These are phyloP conservation scores for Montifringilla adamsi DNA, from an alignment of 2,113 vertebrate species.

Conservation along the genomic window DNA sequence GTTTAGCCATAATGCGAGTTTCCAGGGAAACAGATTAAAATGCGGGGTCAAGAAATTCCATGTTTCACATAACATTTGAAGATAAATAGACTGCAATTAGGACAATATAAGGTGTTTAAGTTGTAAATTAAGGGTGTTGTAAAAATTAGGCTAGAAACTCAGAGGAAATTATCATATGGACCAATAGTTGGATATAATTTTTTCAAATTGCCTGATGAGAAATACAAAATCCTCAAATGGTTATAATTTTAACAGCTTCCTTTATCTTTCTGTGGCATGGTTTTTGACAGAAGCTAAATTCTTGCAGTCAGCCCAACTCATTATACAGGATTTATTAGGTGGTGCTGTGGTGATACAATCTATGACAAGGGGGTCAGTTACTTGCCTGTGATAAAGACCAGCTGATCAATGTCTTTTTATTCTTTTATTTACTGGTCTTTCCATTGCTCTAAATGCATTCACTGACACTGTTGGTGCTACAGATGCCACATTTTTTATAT, in stretches of 20 bases:
- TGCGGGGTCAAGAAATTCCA: not conserved
- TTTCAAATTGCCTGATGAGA: not conserved
- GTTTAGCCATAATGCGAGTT: not conserved
- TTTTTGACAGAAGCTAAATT: slow-evolving; percentile 23
- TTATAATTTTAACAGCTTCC: not conserved
- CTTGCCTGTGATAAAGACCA: slow-evolving; percentile 8
- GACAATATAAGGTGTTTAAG: not conserved
- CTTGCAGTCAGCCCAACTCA: not conserved
- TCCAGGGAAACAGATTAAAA: not conserved
- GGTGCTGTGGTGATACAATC: not conserved
- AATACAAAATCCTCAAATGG: not conserved
- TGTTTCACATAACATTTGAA: not conserved
- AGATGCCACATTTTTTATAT: not conserved
- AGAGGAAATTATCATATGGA: not conserved
- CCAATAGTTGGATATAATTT: not conserved
- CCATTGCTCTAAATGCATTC: not conserved
- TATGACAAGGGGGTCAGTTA: slow-evolving; percentile 15
- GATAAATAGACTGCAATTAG: not conserved
- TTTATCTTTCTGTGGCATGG: not conserved
- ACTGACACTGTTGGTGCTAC: not conserved
- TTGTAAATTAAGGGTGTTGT: not conserved
- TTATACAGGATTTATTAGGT: slow-evolving; percentile 4
- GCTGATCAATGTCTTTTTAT: not conserved
- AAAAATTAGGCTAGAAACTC: not conserved
- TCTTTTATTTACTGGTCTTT: not conserved